A percentile compares a stretch with the other conserved stretches of the same genome.
Evolutionary conservation across 2,113 vertebrate species (phyloP).

Genomic region (Oenanthe melanoleuca): DNA sequence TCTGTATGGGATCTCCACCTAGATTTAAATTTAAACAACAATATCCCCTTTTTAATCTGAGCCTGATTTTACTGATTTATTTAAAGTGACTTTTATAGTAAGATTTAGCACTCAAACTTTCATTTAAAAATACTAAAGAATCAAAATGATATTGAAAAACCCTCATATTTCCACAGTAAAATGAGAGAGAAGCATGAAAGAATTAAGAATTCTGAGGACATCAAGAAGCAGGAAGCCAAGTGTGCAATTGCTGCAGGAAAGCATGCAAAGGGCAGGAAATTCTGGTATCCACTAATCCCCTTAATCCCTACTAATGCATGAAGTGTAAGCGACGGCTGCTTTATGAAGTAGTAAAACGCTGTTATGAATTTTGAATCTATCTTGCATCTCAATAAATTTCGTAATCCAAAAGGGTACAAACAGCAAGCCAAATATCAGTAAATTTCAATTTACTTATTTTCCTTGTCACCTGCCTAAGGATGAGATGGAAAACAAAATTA

Average conservation of each 20-base stretch:
- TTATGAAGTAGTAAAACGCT: conserved; percentile 61
- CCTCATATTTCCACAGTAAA: not conserved
- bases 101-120: not conserved
- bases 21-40: not conserved
- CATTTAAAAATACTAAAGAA: not conserved
- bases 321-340: conserved; percentile 45
- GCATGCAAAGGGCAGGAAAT: not conserved
- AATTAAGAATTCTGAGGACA: not conserved
- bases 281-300: conserved; percentile 46
- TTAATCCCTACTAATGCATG: conserved; percentile 51
- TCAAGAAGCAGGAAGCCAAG: not conserved
- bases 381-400: conserved; percentile 62
- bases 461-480: not conserved
- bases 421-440: conserved; percentile 39
- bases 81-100: not conserved
- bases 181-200: not conserved
- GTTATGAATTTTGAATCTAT: conserved; percentile 50
- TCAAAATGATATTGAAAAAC: not conserved
- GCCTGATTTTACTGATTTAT: not conserved
- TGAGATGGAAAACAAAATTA: not conserved
- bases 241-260: not conserved
- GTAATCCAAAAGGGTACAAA: conserved; percentile 62
- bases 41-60: not conserved
- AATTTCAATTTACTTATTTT: conserved; percentile 15
- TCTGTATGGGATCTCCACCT: not conserved